These are phyloP conservation scores for Idris sp. DNA, from an alignment of 1,140 invertebrate genomes.

Conservation along the genomic window DNA sequence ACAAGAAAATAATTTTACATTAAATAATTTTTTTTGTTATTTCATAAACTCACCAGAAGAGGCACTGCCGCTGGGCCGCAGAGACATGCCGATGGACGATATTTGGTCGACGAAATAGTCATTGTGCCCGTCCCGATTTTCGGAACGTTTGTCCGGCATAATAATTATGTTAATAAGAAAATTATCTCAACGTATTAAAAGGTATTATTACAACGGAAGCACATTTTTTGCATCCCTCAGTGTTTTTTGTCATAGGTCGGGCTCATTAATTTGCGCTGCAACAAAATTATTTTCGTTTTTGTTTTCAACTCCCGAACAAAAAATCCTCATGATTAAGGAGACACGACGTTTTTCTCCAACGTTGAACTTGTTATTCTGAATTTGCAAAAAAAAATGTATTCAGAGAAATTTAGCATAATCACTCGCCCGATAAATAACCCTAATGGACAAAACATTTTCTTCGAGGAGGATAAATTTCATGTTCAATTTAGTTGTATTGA, in stretches of 20 bases:
- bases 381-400: too few species aligned
- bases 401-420: too few species aligned
- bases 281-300: conserved; percentile 6
- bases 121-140: conserved; percentile 72
- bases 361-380: too few species aligned
- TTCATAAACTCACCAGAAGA: conserved; percentile 82
- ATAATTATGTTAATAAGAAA: conserved; percentile 67
- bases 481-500: too few species aligned
- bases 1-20: too few species aligned
- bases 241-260: conserved; percentile 35
- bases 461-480: too few species aligned
- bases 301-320: too few species aligned
- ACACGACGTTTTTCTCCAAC: too few species aligned
- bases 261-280: conserved; percentile 31
- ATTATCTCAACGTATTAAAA: conserved; percentile 56
- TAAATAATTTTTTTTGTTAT: too few species aligned
- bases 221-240: conserved; percentile 37
- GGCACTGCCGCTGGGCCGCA: conserved; percentile 83
- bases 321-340: too few species aligned
- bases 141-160: conserved; percentile 76
- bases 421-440: too few species aligned
- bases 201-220: conserved; percentile 55
- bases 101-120: conserved; percentile 81
- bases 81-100: conserved; percentile 85
- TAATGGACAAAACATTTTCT: too few species aligned